These are phyloP conservation scores for Leptodactylus fallax DNA, from an alignment of 2,797 vertebrate genomes.

Conservation along the genomic window DNA sequence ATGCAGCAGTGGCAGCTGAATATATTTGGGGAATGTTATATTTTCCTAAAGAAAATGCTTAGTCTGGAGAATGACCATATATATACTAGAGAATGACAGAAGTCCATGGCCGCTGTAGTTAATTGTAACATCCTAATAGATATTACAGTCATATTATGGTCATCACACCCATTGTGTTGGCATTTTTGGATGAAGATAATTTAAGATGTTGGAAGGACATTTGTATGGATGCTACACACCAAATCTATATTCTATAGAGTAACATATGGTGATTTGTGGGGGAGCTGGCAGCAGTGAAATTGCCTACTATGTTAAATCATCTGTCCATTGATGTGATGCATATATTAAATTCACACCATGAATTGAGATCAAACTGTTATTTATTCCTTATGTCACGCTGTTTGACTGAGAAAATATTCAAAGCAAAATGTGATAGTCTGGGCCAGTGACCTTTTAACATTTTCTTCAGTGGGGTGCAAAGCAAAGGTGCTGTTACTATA, in stretches of 20 bases:
- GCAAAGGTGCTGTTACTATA: not conserved
- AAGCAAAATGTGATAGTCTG: not conserved
- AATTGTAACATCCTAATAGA: not conserved
- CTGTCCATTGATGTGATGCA: not conserved
- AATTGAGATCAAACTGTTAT: slow-evolving; percentile 47
- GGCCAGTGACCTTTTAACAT: not conserved
- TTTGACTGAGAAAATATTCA: slow-evolving; percentile 18
- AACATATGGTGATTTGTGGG: slow-evolving; percentile 63
- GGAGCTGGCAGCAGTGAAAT: slow-evolving; percentile 9
- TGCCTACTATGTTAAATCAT: slow-evolving; percentile 59
- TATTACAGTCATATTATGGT: not conserved
- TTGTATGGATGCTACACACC: slow-evolving; percentile 58
- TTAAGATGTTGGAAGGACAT: slow-evolving; percentile 29
- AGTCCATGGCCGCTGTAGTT: not conserved
- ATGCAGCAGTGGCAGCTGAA: too few species aligned
- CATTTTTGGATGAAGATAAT: slow-evolving; percentile 5
- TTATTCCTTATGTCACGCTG: slow-evolving; percentile 24
- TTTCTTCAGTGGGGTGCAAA: not conserved
- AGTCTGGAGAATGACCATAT: too few species aligned
- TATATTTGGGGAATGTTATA: too few species aligned
- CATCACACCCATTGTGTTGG: not conserved
- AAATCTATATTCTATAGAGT: slow-evolving; percentile 63
- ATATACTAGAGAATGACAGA: not conserved
- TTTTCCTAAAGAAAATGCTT: too few species aligned
- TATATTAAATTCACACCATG: slow-evolving; percentile 35